phyloP scores from a whole-genome alignment of 2,797 vertebrate species.

The Alosa sapidissima region DNA sequence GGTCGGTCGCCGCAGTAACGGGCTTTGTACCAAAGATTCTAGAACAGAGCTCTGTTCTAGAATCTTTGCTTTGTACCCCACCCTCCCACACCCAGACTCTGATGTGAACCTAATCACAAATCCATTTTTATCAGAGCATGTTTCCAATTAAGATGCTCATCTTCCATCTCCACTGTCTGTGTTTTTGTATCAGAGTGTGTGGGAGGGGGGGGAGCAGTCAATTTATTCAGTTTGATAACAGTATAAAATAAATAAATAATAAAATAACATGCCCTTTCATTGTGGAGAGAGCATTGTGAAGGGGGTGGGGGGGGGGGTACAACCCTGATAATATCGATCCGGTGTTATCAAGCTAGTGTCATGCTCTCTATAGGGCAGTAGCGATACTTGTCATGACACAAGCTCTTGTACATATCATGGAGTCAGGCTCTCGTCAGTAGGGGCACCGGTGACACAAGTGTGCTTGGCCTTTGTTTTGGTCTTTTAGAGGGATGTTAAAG shows the following conservation, averaged over 20 bases:
- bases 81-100: background rate
- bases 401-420: conserved; percentile 15
- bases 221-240: conserved; percentile 5
- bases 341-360: conserved; percentile 54
- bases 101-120: conserved; percentile 22
- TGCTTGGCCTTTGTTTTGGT: background rate
- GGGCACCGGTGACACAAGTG: background rate
- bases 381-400: conserved; percentile 49
- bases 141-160: conserved; percentile 27
- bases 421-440: background rate
- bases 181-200: background rate
- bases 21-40: background rate
- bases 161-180: conserved; percentile 14
- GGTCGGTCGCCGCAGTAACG: background rate
- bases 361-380: conserved; percentile 47
- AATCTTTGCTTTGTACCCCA: no score
- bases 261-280: conserved; percentile 5
- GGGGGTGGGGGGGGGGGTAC: background rate
- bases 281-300: background rate
- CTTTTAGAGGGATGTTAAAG: no score
- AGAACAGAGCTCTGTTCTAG: no score
- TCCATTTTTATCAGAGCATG: conserved; percentile 25
- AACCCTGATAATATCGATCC: conserved; percentile 49
- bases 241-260: background rate
- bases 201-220: background rate